phyloP scores from a whole-genome alignment of 2,888 invertebrate species.

The Apamea monoglypha region DNA sequence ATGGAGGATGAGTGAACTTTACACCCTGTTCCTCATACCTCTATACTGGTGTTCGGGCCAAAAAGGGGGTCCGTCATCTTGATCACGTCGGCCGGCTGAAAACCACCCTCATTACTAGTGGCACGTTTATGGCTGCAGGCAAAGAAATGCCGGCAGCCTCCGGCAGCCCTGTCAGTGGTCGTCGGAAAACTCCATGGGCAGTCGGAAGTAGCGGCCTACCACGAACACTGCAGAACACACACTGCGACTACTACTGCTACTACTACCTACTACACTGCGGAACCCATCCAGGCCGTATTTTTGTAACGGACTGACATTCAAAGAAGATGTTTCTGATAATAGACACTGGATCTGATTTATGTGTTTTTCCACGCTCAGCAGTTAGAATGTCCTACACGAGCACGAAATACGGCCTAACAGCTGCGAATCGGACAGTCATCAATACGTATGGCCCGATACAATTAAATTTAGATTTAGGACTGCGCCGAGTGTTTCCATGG shows the following conservation, averaged over 20 bases:
- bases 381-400: background rate
- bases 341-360: too few species aligned
- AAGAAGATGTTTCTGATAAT: background rate
- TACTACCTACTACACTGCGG: too few species aligned
- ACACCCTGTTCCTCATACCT: too few species aligned
- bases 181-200: conserved; percentile 11
- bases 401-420: conserved; percentile 6
- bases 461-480: conserved; percentile 7
- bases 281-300: conserved; percentile 1
- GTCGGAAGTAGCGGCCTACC: conserved; percentile 3
- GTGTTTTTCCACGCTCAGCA: too few species aligned
- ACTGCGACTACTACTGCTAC: too few species aligned
- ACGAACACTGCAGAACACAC: too few species aligned
- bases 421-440: conserved; percentile 1
- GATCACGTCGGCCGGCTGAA: background rate
- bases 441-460: conserved; percentile 7
- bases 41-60: too few species aligned
- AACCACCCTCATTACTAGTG: background rate
- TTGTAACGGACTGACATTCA: background rate
- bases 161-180: conserved; percentile 4
- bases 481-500: conserved; percentile 5
- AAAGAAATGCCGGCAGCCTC: background rate
- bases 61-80: background rate
- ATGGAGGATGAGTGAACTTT: too few species aligned
- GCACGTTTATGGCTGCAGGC: background rate